phyloP scores from a whole-genome alignment of 2,888 invertebrate species.

The Meloe dianella region DNA sequence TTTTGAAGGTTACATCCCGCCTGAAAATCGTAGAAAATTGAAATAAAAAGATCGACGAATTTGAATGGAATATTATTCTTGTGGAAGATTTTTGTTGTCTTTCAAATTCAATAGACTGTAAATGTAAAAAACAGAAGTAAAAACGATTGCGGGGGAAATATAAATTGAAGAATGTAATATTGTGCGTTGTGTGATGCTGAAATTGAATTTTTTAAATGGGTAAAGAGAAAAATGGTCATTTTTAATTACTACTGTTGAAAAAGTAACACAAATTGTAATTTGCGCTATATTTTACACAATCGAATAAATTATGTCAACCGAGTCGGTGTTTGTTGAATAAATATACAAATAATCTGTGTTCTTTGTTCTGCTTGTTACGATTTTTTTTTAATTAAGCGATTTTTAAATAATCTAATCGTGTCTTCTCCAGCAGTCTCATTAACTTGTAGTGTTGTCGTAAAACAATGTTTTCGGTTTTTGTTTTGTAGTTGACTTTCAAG shows the following conservation, averaged over 20 bases:
- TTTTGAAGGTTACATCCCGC: slow-evolving; percentile 26
- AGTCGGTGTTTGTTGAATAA: too few relatives aligned
- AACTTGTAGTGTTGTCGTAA: too few relatives aligned
- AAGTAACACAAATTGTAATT: background rate
- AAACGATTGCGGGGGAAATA: background rate
- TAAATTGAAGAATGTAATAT: slow-evolving; percentile 4
- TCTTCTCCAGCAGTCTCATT: too few relatives aligned
- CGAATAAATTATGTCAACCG: too few relatives aligned
- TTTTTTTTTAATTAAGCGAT: too few relatives aligned
- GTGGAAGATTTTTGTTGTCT: slow-evolving; percentile 9
- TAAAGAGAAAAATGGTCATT: background rate
- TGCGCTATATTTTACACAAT: background rate
- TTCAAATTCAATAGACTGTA: background rate
- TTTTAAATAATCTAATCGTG: too few relatives aligned
- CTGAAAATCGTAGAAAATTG: background rate
- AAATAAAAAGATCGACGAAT: background rate
- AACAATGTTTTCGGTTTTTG: too few relatives aligned
- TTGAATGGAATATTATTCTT: background rate
- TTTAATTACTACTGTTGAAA: background rate
- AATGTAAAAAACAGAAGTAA: slow-evolving; percentile 2
- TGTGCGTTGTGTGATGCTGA: background rate
- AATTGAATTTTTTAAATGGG: slow-evolving; percentile 8
- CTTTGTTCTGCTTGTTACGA: too few relatives aligned
- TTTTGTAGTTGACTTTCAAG: too few relatives aligned
- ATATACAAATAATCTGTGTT: too few relatives aligned